Evolutionary conservation across 2,797 vertebrate genomes (phyloP).

Genomic region (Aeoliscus strigatus): DNA sequence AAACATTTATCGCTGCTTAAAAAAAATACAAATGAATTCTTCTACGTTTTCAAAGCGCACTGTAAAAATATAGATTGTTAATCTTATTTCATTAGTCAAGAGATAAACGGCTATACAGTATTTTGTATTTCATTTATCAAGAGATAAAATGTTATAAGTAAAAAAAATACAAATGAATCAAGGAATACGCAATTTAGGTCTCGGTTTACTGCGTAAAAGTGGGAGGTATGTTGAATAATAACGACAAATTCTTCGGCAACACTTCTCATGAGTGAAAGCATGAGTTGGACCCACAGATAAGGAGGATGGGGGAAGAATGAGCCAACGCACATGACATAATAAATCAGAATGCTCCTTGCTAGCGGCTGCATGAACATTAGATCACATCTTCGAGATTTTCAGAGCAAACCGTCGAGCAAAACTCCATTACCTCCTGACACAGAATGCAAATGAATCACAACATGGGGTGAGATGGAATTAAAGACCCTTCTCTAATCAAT

Average conservation of each 20-base stretch:
- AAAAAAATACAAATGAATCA: too few relatives aligned
- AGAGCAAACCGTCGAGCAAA: constrained; percentile 92
- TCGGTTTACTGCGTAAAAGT: constrained; percentile 38
- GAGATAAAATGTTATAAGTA: background rate
- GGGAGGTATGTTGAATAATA: constrained; percentile 34
- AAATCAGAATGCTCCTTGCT: constrained; percentile 93
- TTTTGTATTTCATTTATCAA: too few relatives aligned
- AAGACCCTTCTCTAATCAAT: constrained; percentile 99
- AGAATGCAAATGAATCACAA: constrained; percentile 99
- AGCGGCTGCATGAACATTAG: constrained; percentile 99
- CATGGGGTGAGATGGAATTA: constrained; percentile 99
- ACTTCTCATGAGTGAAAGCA: constrained; percentile 17
- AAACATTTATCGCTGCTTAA: too few relatives aligned
- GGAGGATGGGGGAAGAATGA: constrained; percentile 45
- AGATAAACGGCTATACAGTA: background rate
- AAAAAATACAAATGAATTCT: background rate
- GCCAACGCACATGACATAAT: constrained; percentile 77
- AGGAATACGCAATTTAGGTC: constrained; percentile 2
- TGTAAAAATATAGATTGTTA: background rate
- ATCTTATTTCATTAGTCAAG: background rate
- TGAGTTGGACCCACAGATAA: constrained; percentile 40
- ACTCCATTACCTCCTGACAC: constrained; percentile 99
- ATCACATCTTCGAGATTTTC: constrained; percentile 97
- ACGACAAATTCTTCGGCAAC: constrained; percentile 37
- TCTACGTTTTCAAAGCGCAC: background rate